phyloP scores from a whole-genome alignment of 2,113 vertebrate genomes.

The Bubo blakistoni region DNA sequence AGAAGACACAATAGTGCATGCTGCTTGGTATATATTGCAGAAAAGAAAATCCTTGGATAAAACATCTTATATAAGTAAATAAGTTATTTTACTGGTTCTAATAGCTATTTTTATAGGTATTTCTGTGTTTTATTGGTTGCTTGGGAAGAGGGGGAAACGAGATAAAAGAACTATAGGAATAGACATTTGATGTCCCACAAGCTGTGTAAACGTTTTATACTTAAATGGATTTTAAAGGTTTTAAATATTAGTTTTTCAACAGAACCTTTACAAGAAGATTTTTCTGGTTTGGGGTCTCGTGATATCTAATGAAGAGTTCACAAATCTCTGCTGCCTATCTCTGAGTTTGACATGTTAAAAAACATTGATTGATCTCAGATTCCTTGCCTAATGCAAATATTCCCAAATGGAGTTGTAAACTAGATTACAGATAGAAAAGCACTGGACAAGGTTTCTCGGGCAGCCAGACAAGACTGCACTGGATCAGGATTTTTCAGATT shows the following conservation, averaged over 20 bases:
- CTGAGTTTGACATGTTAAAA: neutral
- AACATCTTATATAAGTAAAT: neutral
- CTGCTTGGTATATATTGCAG: neutral
- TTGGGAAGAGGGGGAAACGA: slow-evolving; percentile 24
- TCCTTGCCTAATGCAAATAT: neutral
- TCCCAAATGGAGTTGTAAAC: neutral
- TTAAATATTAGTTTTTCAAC: neutral
- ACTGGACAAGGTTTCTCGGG: neutral
- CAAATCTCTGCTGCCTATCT: neutral
- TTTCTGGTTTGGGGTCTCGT: neutral
- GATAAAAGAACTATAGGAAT: slow-evolving; percentile 14
- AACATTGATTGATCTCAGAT: neutral
- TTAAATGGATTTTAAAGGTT: neutral
- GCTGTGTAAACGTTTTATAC: neutral
- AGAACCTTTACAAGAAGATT: neutral
- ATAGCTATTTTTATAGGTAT: slow-evolving; percentile 1
- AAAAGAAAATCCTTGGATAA: slow-evolving; percentile 33
- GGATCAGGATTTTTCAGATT: neutral
- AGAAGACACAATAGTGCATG: slow-evolving; percentile 3
- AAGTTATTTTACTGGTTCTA: slow-evolving; percentile 42
- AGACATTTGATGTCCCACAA: neutral
- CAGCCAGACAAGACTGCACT: neutral
- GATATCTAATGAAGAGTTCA: neutral
- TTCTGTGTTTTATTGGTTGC: slow-evolving; percentile 27
- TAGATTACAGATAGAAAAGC: neutral